Conservation (phyloP, 2,797 vertebrate species). For the Sciurus vulgaris region DNA sequence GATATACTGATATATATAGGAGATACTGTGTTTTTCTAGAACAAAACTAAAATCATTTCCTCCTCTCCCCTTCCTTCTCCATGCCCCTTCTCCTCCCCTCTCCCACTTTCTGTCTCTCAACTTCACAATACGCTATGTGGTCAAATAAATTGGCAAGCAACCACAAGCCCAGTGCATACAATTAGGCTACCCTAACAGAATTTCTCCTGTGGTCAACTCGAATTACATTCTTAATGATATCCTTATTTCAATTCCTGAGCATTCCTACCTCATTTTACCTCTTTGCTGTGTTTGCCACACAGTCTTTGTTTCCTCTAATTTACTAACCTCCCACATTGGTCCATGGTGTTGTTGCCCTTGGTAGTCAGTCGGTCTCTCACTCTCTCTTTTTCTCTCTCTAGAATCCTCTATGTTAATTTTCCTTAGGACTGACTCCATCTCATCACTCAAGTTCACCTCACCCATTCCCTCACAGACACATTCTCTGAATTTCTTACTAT, state of each 20-base stretch:
- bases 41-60: slow-evolving; percentile 68
- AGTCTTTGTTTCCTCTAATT: neutral
- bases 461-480: neutral
- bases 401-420: neutral
- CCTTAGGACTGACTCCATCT: neutral
- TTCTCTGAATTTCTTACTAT: neutral
- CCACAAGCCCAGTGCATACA: slow-evolving; percentile 10
- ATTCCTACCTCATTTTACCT: neutral
- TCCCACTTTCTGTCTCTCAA: neutral
- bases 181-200: neutral
- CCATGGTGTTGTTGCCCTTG: neutral
- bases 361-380: neutral
- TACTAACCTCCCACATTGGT: neutral
- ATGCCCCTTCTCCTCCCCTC: too few relatives aligned
- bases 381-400: neutral
- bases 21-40: slow-evolving; percentile 69
- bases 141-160: slow-evolving; percentile 29
- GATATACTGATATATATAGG: slow-evolving; percentile 23
- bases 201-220: neutral
- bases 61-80: neutral
- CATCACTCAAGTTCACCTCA: neutral
- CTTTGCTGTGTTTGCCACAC: neutral
- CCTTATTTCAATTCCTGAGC: neutral
- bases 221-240: neutral
- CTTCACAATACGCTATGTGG: slow-evolving; percentile 12